Evolutionary conservation across 2,888 invertebrate species (phyloP), one percentile per base, ranked within the genome.

Genomic region (Ceriagrion tenellum): DNA sequence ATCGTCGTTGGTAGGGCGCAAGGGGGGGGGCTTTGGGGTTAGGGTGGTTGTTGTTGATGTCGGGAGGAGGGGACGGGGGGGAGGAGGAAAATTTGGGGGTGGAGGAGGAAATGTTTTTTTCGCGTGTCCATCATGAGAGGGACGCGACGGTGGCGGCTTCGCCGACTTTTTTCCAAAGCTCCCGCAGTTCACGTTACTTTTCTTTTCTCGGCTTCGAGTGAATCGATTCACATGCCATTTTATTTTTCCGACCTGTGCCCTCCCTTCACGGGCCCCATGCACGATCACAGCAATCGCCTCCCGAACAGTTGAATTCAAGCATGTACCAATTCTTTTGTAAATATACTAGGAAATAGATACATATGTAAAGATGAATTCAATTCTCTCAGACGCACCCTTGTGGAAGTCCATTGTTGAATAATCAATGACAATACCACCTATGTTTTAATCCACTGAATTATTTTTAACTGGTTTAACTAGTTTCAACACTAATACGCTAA

Each of bases 91-190:
- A 81, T 26, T 30, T 0, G 16, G 35, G 47, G 88, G n/a, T 47
- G 88, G n/a, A 88, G 88, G 88, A 88, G 88, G 88, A 88, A 88
- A 88, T 88, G 88, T 47, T 88, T 88, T 88, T 88, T 88, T 88
- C 88, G 88, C 88, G 88, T 88, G 88, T 88, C 88, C 88, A 47
- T 88, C 88, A 88, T 47, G 47, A 47, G 40, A 69, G 47, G 88
- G 47, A 40, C 47, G 47, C 10, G 88, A 47, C 40, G 88, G 40
- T 47, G 40, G 88, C 35, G 88, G 88, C 88, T 40, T 88, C 88
- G 40, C 40, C 88, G 88, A 47, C 88, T 88, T 88, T 88, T 88
- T 88, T 88, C 88, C 88, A 23, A 88, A 88, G 47, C 47, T 40
- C 6, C n/a, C 47, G 47, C 13, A 23, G 16, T 88, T 23, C 40